Evolutionary conservation across 2,888 invertebrate species (phyloP), one percentile per base, ranked within the genome.

Genomic region (Zonitis immaculata): DNA sequence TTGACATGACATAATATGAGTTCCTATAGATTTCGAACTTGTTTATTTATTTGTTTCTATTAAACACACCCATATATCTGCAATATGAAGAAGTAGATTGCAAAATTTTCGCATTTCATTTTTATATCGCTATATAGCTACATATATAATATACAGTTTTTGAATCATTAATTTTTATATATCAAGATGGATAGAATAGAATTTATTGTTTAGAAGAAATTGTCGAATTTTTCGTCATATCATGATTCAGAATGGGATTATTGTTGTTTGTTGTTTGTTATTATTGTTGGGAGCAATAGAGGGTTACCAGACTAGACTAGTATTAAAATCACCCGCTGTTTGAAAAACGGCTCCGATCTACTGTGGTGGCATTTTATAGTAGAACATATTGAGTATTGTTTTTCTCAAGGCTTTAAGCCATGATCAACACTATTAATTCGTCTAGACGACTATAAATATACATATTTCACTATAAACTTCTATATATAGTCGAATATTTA

Each of bases 321-420:
- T 60, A 65, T 62, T 61, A 61, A 65, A 64, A 61, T 65, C 64
- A 58, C 65, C 65, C 58, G 65, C 65, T 65, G 65, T 58, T 63
- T 64, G 62, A 65, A 63, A 63, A 61, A 63, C 54, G 59, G 53
- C 52, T 42, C 30, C 44, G 47, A 42, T 52, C 57, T 45, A 56
- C 54, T 51, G 58, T 56, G 47, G 57, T 58, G 54, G 57, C 57
- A 55, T 42, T 50, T 48, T 52, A 52, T 42, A 42, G 18, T 43
- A 51, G 49, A 56, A 57, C 44, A 52, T 27, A 50, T 16, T 28
- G 52, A 49, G 54, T 49, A 58, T 55, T 60, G 52, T 51, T 56
- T 52, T 52, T 28, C 39, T 44, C n/a, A 35, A 42, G 51, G 44
- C n/a, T 48, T 49, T 35, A 45, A 22, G 52, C 47, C 39, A 53